Conservation (phyloP, 2,888 invertebrate species). For the Plagodis dolabraria region DNA sequence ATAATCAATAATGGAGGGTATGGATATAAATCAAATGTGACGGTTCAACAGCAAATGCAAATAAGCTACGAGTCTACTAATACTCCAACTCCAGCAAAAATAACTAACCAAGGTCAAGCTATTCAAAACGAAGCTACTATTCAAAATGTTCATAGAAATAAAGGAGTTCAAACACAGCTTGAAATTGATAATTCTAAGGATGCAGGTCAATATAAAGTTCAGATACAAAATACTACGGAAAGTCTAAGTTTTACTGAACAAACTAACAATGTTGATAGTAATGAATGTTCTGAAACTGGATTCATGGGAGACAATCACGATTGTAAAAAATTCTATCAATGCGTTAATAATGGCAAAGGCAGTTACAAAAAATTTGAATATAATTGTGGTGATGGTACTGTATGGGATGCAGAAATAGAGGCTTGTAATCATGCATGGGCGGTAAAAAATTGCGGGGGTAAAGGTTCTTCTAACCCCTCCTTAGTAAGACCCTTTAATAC, state of each 20-base stretch:
- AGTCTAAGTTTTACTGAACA: slow-evolving; percentile 16
- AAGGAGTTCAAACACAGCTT: slow-evolving; percentile 51
- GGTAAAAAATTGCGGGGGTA: slow-evolving; percentile 54
- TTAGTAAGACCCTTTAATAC: slow-evolving; percentile 31
- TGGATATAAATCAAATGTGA: slow-evolving; percentile 30
- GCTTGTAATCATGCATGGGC: slow-evolving; percentile 86
- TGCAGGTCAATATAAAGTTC: slow-evolving; percentile 57
- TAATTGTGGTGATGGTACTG: slow-evolving; percentile 85
- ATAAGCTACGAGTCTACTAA: slow-evolving; percentile 53
- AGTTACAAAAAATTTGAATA: slow-evolving; percentile 82
- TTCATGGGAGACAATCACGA: slow-evolving; percentile 84
- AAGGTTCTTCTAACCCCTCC: slow-evolving; percentile 31
- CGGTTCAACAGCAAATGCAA: slow-evolving; percentile 55
- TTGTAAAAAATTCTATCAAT: slow-evolving; percentile 89
- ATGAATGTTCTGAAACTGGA: slow-evolving; percentile 70
- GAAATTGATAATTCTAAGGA: slow-evolving; percentile 58
- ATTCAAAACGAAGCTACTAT: slow-evolving; percentile 62
- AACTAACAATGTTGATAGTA: slow-evolving; percentile 18
- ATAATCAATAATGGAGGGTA: slow-evolving; percentile 13
- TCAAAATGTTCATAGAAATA: no score
- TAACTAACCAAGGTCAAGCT: slow-evolving; percentile 45
- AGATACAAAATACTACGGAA: slow-evolving; percentile 46
- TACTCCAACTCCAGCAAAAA: slow-evolving; percentile 58
- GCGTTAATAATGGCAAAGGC: slow-evolving; percentile 81
- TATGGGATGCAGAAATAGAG: slow-evolving; percentile 84